Base-by-base conservation (phyloP, 2,888 invertebrate species). In the Oasisia sp. region DNA sequence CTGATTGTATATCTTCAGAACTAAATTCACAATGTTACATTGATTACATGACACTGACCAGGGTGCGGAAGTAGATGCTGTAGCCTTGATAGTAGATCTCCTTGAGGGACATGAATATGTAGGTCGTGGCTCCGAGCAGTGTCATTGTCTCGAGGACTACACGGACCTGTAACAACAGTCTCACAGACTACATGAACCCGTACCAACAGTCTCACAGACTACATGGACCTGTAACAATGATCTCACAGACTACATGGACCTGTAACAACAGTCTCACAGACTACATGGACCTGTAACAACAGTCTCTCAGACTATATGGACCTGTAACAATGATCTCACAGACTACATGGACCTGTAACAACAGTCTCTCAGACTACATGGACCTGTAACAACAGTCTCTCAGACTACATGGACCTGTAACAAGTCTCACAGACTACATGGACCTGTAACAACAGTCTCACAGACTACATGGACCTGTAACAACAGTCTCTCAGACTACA, bases 1-100 rank as follows among this genome's bases (percentile, higher is more conserved):
- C 50, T 50, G 38, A 50, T 50, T 9, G 50, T 50, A 8, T 50
- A 50, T 38, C 38, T 38, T 4, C 50, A 9, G 9, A 9, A 74
- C 74, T 7, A n/a, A n/a, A 27, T 27, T 3, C 27, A 74, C 74
- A 7, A 74, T 74, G 19, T 14, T 50, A 50, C 74, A 74, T 27
- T 74, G 74, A 14, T 27, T 7, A 27, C 4, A 4, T 74, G 19
- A 27, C 45, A 50, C 96, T 97, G 96, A 99, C 99, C 96, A 99
- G 97, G 96, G 99, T 99, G 96, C 99, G 98, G 93, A 99, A 97
- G 96, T 99, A 99, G 98, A 99, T 98, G 95, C 98, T 98, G 93
- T 98, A 97, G 0, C 99, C 99, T 50, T 99, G 97, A 96, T 99
- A 99, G 94, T 98, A 97, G 0, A 98, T 98, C 96, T 99, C 99